Evolutionary conservation across 2,113 vertebrate genomes (phyloP), one percentile per base, ranked within the genome.

Genomic region (Lepisosteus osseus): DNA sequence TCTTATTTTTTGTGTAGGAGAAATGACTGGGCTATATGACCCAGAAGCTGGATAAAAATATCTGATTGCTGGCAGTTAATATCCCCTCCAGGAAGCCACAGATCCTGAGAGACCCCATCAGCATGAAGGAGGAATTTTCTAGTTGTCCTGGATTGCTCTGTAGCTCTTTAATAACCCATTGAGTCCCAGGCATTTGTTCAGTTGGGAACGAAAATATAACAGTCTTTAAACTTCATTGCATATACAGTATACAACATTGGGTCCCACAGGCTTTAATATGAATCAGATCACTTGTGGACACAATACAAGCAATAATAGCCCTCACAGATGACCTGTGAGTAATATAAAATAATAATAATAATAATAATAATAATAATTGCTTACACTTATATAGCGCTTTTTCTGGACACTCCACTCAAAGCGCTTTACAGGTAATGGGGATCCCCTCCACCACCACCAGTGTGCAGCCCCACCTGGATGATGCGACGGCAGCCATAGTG

Each of bases 251-350:
- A 29, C 29, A 29, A 29, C 29, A 29, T 29, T 29, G 29, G 29
- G 29, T 29, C 65, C 41, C 17, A 51, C 41, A 41, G 15, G 47
- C 15, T 15, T 7, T 29, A 54, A 55, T 59, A 68, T 57, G 56
- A 63, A 69, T 2, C 41, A 65, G 67, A 76, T 85, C 83, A 84
- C 82, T 80, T 86, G 78, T 64, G 77, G 76, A 57, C 41, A 62
- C 40, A 68, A 13, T 59, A 55, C 29, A 1, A 29, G 29, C 29
- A 29, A 29, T 29, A 29, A 29, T 29, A 29, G 29, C 29, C 29
- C 29, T 2, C 1, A 29, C 29, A 29, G 29, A 29, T 1, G 29
- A 29, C 29, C 29, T 29, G 29, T 29, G 29, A 29, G 29, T 29
- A 29, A 29, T 29, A 29, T 29, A 29, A 29, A 29, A 29, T 29